Percentiles rank a stretch among this genome's conserved stretches.
phyloP scores from a whole-genome alignment of 2,113 vertebrate genomes.

The Colius striatus region DNA sequence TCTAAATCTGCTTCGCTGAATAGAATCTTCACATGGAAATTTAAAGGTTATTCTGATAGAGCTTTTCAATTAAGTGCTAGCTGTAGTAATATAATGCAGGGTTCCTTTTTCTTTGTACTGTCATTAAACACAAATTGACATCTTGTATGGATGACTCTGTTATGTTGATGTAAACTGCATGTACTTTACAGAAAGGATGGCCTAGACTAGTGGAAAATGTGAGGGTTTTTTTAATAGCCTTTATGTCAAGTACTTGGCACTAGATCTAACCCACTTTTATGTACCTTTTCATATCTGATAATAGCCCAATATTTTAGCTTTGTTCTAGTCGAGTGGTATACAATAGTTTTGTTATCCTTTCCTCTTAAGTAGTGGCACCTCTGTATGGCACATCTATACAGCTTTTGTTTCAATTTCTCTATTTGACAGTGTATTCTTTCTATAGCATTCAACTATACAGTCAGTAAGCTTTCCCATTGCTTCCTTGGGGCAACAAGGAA shows the following conservation, averaged over 20 bases:
- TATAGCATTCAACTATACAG: background rate
- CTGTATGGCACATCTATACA: background rate
- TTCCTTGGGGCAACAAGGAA: background rate
- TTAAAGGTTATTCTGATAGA: background rate
- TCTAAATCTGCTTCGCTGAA: background rate
- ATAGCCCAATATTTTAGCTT: background rate
- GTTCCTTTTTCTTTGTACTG: too few species aligned
- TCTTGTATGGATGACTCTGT: background rate
- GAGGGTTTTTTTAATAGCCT: background rate
- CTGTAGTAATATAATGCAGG: background rate
- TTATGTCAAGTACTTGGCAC: background rate
- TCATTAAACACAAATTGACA: background rate
- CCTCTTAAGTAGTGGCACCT: background rate
- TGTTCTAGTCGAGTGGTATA: background rate
- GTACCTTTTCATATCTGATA: background rate
- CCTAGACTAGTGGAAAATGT: background rate
- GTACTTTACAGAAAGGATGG: background rate
- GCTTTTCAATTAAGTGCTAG: background rate
- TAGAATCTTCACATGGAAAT: background rate
- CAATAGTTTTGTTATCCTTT: background rate
- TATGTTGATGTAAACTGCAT: background rate
- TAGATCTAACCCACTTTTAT: background rate
- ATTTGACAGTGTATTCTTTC: background rate
- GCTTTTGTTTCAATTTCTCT: conserved; percentile 20
- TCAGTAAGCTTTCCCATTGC: background rate